Evolutionary conservation across 2,797 vertebrate genomes (phyloP).

Genomic region (Periophthalmus magnuspinnatus): DNA sequence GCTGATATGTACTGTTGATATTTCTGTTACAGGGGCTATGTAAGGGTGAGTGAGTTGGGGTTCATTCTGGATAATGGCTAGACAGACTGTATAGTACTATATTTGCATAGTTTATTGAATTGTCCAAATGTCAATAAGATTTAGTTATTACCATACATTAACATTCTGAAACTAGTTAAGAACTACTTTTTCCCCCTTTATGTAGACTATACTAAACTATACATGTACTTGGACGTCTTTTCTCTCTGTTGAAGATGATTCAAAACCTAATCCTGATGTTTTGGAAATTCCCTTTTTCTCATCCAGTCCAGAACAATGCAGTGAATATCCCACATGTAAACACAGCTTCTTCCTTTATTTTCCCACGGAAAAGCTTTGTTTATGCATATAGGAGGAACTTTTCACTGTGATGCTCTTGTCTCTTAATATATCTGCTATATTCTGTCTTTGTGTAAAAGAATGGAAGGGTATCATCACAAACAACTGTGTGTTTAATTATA

Average conservation of each 20-base stretch:
- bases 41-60: no score
- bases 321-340: conserved; percentile 3
- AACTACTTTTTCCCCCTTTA: no score
- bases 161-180: no score
- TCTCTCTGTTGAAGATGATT: neutral
- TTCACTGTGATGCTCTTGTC: neutral
- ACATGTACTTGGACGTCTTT: neutral
- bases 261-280: neutral
- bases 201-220: neutral
- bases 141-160: no score
- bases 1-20: no score
- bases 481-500: neutral
- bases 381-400: conserved; percentile 3
- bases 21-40: no score
- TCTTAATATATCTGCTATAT: conserved; percentile 2
- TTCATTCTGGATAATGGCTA: no score
- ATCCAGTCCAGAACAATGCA: conserved; percentile 1
- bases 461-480: no score
- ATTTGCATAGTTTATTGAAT: no score
- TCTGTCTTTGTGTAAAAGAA: no score
- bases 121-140: no score
- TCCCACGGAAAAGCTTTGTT: neutral
- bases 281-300: conserved; percentile 7
- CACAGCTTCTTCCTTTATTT: conserved; percentile 1
- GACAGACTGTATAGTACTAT: no score